Evolutionary conservation across 2,113 vertebrate species (phyloP), one percentile per base, ranked within the genome.

Genomic region (Synodontis membranacea): DNA sequence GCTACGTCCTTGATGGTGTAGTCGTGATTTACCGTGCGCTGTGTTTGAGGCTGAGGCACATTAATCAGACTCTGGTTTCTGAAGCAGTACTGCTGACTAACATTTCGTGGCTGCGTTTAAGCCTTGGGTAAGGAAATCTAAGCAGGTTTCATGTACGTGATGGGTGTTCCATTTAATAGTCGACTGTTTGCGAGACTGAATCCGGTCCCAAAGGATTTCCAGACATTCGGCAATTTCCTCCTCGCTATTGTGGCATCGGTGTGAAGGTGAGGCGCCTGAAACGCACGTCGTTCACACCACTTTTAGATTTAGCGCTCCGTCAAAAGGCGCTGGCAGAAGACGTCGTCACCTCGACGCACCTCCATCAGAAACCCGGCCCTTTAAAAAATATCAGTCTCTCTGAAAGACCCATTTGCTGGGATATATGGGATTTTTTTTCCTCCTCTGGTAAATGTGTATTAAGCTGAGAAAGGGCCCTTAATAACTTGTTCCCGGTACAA

Each of bases 131-230:
- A 58, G 23, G 11, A n/a, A 28, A 17, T 23, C 10, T 80, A 60
- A 39, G 42, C 58, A 23, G 17, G 25, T 66, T 83, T 68, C 54
- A 34, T n/a, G 80, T 46, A 44, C 44, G 21, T 23, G 19, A 70
- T 48, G 34, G 48, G 12, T n/a, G 66, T 74, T 46, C 92, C 92
- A 90, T 91, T 93, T 93, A 92, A 93, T 92, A 92, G 92, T 91
- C 91, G 90, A 92, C 93, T 94, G 92, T 93, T 93, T 93, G 92
- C 92, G 93, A 92, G 93, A 92, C 91, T 89, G 92, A 93, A 93
- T 94, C 92, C 92, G 91, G 93, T 92, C 91, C 93, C 91, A 91
- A 91, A 48, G 11, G 34, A 19, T 15, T 85, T 93, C 93, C 93
- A 93, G 94, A 92, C 92, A 90, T 92, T 92, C 91, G 91, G 92